A percentile compares a stretch with the other conserved stretches of the same genome.
Conservation (phyloP, 2,113 vertebrate species). For the Psophia crepitans region DNA sequence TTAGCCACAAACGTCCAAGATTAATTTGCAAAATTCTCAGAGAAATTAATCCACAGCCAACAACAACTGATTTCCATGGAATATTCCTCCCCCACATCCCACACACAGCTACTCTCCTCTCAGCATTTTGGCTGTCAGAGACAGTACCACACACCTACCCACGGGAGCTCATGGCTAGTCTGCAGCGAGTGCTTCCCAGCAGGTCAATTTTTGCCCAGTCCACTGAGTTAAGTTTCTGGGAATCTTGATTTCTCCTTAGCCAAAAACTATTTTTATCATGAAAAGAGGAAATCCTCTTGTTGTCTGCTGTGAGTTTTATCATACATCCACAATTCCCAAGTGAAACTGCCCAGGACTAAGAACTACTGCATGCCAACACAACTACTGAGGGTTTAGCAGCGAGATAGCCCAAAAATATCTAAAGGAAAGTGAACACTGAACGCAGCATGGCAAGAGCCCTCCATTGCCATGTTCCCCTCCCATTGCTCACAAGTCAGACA, state of each 20-base stretch:
- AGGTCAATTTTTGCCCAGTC: background rate
- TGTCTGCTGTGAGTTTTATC: background rate
- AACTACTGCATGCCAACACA: background rate
- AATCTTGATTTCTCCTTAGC: background rate
- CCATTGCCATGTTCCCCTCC: fast-evolving
- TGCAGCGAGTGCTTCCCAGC: background rate
- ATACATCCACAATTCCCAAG: background rate
- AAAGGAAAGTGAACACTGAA: background rate
- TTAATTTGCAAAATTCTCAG: background rate
- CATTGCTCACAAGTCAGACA: fast-evolving
- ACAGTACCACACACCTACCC: background rate
- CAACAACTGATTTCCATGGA: background rate
- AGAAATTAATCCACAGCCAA: background rate
- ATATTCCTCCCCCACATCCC: background rate
- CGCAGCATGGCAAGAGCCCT: fast-evolving
- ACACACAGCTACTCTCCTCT: background rate
- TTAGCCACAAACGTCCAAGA: background rate
- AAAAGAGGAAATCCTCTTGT: background rate
- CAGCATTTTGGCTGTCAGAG: background rate
- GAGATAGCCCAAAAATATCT: background rate
- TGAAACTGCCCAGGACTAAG: background rate
- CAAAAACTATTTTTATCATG: slow-evolving; percentile 33
- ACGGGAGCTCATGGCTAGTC: background rate
- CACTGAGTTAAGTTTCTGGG: background rate
- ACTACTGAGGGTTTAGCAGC: background rate